These are phyloP conservation scores for Muntiacus muntjak DNA, from an alignment of 2,113 vertebrate genomes.

Conservation along the genomic window DNA sequence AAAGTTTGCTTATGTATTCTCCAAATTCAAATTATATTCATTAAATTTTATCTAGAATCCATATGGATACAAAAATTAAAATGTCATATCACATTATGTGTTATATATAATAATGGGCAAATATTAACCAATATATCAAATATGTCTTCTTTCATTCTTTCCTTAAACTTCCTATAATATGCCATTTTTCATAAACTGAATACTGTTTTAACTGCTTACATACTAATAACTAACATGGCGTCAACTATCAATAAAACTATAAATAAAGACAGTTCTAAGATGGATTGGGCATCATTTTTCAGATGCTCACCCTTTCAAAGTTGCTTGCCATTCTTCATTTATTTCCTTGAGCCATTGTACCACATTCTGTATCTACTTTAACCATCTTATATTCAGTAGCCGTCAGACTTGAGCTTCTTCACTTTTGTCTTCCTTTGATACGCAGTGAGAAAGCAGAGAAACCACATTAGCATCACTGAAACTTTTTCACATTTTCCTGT, in stretches of 20 bases:
- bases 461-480: neutral
- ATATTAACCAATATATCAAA: neutral
- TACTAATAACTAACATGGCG: neutral
- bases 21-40: neutral
- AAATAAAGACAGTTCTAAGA: neutral
- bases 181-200: neutral
- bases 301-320: neutral
- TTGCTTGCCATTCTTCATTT: neutral
- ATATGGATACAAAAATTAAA: neutral
- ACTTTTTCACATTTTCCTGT: neutral
- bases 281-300: neutral
- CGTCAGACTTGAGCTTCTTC: neutral
- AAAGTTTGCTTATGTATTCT: neutral
- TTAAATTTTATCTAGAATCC: neutral
- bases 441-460: neutral
- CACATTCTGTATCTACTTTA: neutral
- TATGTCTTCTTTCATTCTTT: neutral
- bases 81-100: neutral
- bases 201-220: neutral
- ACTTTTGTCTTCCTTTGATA: neutral
- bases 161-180: neutral
- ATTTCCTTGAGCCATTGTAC: neutral
- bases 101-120: neutral
- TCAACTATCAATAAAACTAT: neutral
- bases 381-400: neutral